A percentile compares a stretch with the other conserved stretches of the same genome.
phyloP scores from a whole-genome alignment of 1,140 invertebrate genomes.

The Plodia interpunctella region DNA sequence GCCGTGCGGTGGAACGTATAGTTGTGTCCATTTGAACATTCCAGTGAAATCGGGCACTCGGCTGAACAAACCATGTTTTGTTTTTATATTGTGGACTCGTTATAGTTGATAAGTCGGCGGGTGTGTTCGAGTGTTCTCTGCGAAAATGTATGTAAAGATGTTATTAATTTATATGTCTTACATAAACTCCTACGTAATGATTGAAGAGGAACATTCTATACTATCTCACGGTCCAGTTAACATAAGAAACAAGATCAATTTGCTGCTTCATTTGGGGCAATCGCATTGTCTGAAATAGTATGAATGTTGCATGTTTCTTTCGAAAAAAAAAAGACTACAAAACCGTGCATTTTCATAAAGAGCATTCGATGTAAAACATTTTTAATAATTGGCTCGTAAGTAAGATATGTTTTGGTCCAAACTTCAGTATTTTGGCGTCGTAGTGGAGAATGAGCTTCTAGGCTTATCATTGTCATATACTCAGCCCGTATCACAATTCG shows the following conservation, averaged over 20 bases:
- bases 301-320: neutral
- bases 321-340: neutral
- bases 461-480: conserved; percentile 39
- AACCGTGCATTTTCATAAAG: neutral
- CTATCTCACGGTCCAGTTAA: too few species aligned
- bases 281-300: too few species aligned
- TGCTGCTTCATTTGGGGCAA: too few species aligned
- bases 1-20: conserved; percentile 34
- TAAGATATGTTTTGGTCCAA: conserved; percentile 26
- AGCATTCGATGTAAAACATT: neutral
- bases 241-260: too few species aligned
- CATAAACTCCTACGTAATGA: too few species aligned
- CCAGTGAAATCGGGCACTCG: conserved; percentile 49
- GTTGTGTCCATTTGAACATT: conserved; percentile 57
- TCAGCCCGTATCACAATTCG: conserved; percentile 46
- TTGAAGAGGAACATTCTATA: too few species aligned
- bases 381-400: conserved; percentile 10
- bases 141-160: too few species aligned
- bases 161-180: too few species aligned
- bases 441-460: conserved; percentile 40
- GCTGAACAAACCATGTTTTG: conserved; percentile 21
- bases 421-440: conserved; percentile 53
- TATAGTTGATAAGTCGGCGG: conserved; percentile 7
- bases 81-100: neutral
- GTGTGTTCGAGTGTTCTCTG: neutral